phyloP scores from a whole-genome alignment of 2,888 invertebrate genomes.

The Reticulitermes lucifugus region DNA sequence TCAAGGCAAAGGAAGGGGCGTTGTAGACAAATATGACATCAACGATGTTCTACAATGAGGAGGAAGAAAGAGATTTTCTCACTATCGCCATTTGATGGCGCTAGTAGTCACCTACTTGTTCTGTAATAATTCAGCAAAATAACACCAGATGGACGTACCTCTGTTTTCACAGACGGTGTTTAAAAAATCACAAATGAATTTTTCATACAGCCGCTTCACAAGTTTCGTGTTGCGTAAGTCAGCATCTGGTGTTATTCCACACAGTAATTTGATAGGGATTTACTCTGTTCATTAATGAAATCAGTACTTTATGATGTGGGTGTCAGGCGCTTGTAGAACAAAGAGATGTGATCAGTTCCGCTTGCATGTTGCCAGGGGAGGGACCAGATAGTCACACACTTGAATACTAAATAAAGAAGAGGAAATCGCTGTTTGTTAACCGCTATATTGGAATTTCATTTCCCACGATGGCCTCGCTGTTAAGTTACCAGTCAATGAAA shows the following conservation, averaged over 20 bases:
- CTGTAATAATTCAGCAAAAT: not conserved
- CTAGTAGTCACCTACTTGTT: not conserved
- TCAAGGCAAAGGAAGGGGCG: not conserved
- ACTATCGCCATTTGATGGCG: conserved; percentile 1
- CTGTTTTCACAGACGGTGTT: not conserved
- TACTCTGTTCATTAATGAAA: not conserved
- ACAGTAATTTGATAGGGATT: too few relatives aligned
- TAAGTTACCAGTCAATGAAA: too few relatives aligned
- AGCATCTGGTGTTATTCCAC: too few relatives aligned
- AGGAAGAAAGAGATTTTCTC: not conserved
- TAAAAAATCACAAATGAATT: not conserved
- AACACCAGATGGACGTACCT: not conserved
- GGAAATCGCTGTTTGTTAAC: too few relatives aligned
- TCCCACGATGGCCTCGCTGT: too few relatives aligned
- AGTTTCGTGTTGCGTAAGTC: too few relatives aligned
- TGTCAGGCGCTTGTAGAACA: not conserved
- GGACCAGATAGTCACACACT: not conserved
- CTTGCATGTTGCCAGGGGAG: conserved; percentile 1
- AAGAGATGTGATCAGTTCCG: conserved; percentile 9
- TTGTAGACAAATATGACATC: not conserved
- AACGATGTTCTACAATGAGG: too few relatives aligned
- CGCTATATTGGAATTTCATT: too few relatives aligned
- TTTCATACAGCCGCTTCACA: not conserved
- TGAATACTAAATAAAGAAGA: not conserved
- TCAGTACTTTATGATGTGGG: not conserved